These are phyloP conservation scores for Plebejus anna DNA, from an alignment of 2,888 invertebrate genomes.

Conservation along the genomic window DNA sequence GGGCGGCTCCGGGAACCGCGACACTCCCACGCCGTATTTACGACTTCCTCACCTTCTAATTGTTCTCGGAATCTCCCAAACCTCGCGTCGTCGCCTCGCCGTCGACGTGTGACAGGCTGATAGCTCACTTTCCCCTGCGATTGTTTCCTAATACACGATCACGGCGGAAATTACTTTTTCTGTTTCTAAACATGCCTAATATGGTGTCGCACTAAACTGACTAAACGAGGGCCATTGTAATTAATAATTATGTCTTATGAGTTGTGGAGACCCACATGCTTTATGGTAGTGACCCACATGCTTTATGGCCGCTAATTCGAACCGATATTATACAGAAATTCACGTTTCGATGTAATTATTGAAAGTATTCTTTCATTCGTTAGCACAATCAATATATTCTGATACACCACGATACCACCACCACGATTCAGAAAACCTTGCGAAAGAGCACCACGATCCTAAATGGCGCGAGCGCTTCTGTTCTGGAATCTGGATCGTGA, in stretches of 20 bases:
- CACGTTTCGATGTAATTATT: neutral
- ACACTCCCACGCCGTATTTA: conserved; percentile 68
- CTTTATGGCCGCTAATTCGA: neutral
- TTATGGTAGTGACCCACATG: neutral
- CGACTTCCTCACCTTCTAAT: conserved; percentile 63
- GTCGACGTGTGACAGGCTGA: neutral
- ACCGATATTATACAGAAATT: neutral
- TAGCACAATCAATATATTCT: neutral
- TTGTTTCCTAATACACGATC: neutral
- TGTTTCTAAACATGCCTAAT: conserved; percentile 11
- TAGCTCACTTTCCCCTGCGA: conserved; percentile 3
- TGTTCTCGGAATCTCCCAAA: conserved; percentile 51
- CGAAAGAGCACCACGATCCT: neutral
- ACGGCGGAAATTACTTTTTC: neutral
- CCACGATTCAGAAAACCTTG: neutral
- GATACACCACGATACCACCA: neutral
- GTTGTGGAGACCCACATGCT: neutral
- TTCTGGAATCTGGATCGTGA: too few species aligned
- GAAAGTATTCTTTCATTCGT: neutral
- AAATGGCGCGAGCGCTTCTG: too few species aligned
- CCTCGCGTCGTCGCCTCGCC: conserved; percentile 7
- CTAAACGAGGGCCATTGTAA: neutral
- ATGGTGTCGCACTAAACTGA: neutral
- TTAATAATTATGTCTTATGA: neutral
- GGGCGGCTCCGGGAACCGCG: conserved; percentile 62